These are phyloP conservation scores for Salvelinus sp. DNA, from an alignment of 2,113 vertebrate species.

Conservation along the genomic window DNA sequence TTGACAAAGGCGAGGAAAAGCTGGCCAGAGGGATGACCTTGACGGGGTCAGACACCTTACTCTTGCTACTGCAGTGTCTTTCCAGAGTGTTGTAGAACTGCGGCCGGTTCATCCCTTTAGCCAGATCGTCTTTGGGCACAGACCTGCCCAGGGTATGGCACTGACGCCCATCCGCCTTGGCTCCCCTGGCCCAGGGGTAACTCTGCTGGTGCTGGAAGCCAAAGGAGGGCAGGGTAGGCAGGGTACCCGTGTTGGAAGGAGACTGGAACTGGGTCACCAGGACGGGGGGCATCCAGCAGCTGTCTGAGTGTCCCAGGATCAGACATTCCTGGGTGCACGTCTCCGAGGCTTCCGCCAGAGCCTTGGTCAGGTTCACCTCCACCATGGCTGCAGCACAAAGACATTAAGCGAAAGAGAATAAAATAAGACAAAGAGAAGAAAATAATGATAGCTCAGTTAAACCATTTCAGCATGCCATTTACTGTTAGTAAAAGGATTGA, in stretches of 20 bases:
- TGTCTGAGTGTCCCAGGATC: conserved; percentile 95
- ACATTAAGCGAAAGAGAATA: background rate
- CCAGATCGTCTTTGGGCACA: conserved; percentile 83
- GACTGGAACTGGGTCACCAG: conserved; percentile 79
- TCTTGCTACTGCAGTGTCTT: conserved; percentile 81
- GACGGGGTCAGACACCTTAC: conserved; percentile 77
- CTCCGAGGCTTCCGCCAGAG: conserved; percentile 90
- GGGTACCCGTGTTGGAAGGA: conserved; percentile 60
- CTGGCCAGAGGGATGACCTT: conserved; percentile 92
- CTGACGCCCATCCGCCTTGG: conserved; percentile 79
- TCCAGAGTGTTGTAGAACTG: conserved; percentile 91
- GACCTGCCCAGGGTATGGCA: conserved; percentile 83
- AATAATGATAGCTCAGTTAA: conserved; percentile 30
- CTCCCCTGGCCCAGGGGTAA: conserved; percentile 71
- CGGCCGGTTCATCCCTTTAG: conserved; percentile 78
- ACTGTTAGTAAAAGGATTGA: background rate
- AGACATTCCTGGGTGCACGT: conserved; percentile 97
- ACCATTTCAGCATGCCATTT: background rate
- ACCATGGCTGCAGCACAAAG: conserved; percentile 79
- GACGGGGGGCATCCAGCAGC: conserved; percentile 96
- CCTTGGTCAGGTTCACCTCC: conserved; percentile 93
- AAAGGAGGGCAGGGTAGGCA: conserved; percentile 73
- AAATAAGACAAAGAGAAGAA: conserved; percentile 8
- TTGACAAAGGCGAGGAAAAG: conserved; percentile 73
- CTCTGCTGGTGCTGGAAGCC: conserved; percentile 86